Percentiles rank a stretch among this genome's conserved stretches.
phyloP scores from a whole-genome alignment of 2,113 vertebrate genomes.

The Leuciscus idus region DNA sequence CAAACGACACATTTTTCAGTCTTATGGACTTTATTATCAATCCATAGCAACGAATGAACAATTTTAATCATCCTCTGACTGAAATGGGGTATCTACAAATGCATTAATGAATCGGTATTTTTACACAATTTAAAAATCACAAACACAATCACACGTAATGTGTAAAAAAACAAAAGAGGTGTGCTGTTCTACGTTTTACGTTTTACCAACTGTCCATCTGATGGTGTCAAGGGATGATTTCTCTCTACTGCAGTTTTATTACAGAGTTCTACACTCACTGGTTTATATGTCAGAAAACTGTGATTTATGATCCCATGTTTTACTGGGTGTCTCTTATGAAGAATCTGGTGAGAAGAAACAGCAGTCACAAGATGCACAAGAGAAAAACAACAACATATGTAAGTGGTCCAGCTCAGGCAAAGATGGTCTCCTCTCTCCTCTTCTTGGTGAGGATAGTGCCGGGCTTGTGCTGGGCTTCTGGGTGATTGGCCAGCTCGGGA shows the following conservation, averaged over 20 bases:
- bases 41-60: slow-evolving; percentile 13
- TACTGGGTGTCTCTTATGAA: slow-evolving; percentile 3
- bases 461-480: slow-evolving; percentile 96
- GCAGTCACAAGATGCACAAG: background rate
- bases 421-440: slow-evolving; percentile 96
- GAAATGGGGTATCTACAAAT: slow-evolving; percentile 27
- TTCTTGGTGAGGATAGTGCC: slow-evolving; percentile 99
- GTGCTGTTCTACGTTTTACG: background rate
- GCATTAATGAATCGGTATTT: slow-evolving; percentile 32
- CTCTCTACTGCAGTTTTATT: background rate
- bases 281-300: background rate
- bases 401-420: slow-evolving; percentile 79
- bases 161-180: slow-evolving; percentile 46
- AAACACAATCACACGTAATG: background rate
- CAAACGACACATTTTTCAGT: background rate
- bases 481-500: slow-evolving; percentile 94
- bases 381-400: background rate
- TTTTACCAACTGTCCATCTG: slow-evolving; percentile 10
- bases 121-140: slow-evolving; percentile 47
- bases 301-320: background rate
- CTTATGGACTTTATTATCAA: slow-evolving; percentile 60
- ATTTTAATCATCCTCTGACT: slow-evolving; percentile 31
- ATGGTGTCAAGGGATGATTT: background rate
- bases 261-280: background rate
- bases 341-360: background rate